Percentiles rank a stretch among this genome's conserved stretches.
These are phyloP conservation scores for Gephyroberyx darwinii DNA, from an alignment of 2,797 vertebrate genomes.

Conservation along the genomic window DNA sequence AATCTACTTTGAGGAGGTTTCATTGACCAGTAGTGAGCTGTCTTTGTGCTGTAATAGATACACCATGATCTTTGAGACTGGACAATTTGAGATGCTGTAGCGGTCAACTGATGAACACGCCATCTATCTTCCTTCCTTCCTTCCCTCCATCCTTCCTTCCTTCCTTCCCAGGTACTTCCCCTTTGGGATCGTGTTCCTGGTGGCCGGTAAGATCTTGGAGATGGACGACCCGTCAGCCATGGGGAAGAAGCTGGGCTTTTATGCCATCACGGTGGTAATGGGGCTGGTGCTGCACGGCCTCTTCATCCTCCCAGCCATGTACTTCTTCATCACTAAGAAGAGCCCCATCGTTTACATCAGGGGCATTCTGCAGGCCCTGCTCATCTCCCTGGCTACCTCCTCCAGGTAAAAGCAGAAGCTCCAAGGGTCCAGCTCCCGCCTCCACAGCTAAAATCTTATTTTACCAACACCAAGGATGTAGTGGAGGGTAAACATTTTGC, in stretches of 20 bases:
- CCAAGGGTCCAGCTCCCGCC: not conserved
- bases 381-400: conserved; percentile 96
- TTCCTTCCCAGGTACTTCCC: conserved; percentile 91
- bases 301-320: conserved; percentile 95
- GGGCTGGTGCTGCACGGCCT: conserved; percentile 94
- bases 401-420: conserved; percentile 85
- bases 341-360: conserved; percentile 97
- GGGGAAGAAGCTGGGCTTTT: conserved; percentile 96
- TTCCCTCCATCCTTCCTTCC: not conserved
- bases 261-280: conserved; percentile 94
- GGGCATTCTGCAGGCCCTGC: conserved; percentile 94
- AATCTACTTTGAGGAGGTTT: too few species aligned
- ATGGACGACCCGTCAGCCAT: conserved; percentile 97
- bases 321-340: conserved; percentile 97
- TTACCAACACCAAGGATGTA: too few species aligned
- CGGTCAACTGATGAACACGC: not conserved
- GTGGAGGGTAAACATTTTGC: too few species aligned
- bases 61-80: too few species aligned
- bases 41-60: too few species aligned
- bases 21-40: too few species aligned
- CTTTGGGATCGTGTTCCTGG: conserved; percentile 97
- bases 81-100: not conserved
- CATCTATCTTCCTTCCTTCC: not conserved
- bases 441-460: not conserved
- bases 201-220: conserved; percentile 97